Base-by-base conservation (phyloP, 23 tunicate genomes). In the Diplosoma virens region DNA sequence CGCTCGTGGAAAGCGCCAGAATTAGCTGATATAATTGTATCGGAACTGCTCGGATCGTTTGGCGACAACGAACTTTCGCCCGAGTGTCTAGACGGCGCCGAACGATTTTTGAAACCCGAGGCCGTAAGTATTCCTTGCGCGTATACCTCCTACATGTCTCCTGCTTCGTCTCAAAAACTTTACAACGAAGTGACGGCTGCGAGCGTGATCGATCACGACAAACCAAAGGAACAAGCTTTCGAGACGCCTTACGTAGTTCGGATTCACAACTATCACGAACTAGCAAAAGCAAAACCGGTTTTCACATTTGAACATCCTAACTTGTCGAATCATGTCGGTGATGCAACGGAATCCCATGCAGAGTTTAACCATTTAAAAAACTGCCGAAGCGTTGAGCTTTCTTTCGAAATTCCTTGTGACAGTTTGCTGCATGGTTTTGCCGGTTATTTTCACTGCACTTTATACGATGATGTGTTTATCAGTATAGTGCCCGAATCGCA, bases 51-150 rank as follows among this genome's bases (percentile, higher is more conserved):
- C 3, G 99, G 99, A 0, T 95, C 99, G 6, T 95, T 95, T 59
- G 93, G 99, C 2, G 96, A 89, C 53, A 95, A 95, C 77, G 99
- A 95, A 37, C 82, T 95, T 30, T 85, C 94, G 25, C 99, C 99
- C 25, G 99, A 95, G 76, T 95, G 99, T 79, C 63, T 95, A 26
- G 95, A 89, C 78, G 99, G 99, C 0, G 96, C 99, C 0, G 67
- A 79, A 32, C 64, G 87, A 17, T 82, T 95, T 71, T 48, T 89
- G 35, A 95, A 95, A 47, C 81, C 87, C 0, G 87, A 85, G 61
- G 95, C 87, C 11, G 60, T 95, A 27, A 84, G 97, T 45, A 95
- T 95, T 20, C 99, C 99, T 32, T 53, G 55, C 22, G 75, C 93
- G 0, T 95, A 95, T 55, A 95, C 99, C 1, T 89, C 96, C 1